Evolutionary conservation across 2,888 invertebrate genomes (phyloP).

Genomic region (Chymomyza fuscimana): DNA sequence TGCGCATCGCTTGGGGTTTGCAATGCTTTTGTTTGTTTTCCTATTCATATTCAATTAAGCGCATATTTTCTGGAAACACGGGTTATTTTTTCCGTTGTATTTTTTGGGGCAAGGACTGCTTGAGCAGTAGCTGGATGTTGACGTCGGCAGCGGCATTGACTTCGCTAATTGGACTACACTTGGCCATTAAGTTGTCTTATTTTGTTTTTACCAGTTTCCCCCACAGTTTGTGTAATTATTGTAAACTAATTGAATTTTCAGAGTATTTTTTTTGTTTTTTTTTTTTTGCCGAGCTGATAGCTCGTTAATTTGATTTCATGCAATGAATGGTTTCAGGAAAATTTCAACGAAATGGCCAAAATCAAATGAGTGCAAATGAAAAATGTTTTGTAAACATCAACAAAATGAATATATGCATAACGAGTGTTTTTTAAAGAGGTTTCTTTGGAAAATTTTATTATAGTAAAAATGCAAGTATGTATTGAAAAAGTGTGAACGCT

Average conservation of each 20-base stretch:
- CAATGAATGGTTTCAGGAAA: conserved; percentile 25
- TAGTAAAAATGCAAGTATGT: too few species aligned
- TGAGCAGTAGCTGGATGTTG: conserved; percentile 27
- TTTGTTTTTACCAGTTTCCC: conserved; percentile 25
- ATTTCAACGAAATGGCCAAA: conserved; percentile 18
- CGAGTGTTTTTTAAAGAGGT: background rate
- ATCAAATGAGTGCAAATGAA: conserved; percentile 24
- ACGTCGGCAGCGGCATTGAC: conserved; percentile 30
- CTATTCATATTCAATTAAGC: conserved; percentile 58
- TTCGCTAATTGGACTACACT: conserved; percentile 53
- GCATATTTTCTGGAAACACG: conserved; percentile 51
- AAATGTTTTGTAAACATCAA: conserved; percentile 21
- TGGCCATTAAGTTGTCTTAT: conserved; percentile 20
- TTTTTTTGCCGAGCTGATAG: conserved; percentile 4
- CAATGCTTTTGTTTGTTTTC: conserved; percentile 6
- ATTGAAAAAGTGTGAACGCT: too few species aligned
- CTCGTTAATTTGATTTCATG: conserved; percentile 54
- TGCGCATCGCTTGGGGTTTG: conserved; percentile 17
- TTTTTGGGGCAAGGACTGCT: conserved; percentile 1
- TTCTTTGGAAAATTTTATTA: too few species aligned
- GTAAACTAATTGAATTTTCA: conserved; percentile 52
- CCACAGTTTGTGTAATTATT: conserved; percentile 57
- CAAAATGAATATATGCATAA: background rate
- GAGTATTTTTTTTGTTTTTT: background rate
- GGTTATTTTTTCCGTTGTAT: conserved; percentile 35